Base-by-base conservation (phyloP, 2,888 invertebrate species). In the Thymelicus sylvestris region DNA sequence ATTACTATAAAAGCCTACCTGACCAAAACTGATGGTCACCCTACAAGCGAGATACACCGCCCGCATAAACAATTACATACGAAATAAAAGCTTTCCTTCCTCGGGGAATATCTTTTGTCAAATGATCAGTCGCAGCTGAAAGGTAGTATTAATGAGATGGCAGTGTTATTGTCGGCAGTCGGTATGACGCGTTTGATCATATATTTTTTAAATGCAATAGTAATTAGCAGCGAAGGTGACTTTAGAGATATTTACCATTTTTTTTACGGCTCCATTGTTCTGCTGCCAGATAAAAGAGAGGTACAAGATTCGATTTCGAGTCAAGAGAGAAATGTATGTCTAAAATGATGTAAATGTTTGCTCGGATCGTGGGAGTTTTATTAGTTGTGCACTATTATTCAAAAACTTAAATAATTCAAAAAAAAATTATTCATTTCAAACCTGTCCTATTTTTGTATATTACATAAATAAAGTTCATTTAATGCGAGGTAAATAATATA, bases 1-100 rank as follows among this genome's bases (percentile, higher is more conserved):
- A 15, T 12, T 19, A 7, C 50, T 6, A 5, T 6, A 15, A 75
- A 59, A 62, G 65, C 61, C 52, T 0, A 0, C n/a, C 1, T 62
- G 41, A 38, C 13, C 44, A 24, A 57, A 63, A 8, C 13, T n/a
- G 71, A 74, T 77, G 15, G 83, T 75, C 82, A 82, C 81, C 78
- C 74, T 83, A 83, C 74, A 63, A 72, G 79, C 86, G 87, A 85
- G 85, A 86, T 79, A 85, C 80, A 80, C 84, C 82, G 80, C 82
- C 82, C 84, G 83, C 86, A 86, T 88, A 90, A 91, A 91, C 90
- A 92, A 91, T 90, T 84, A 87, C 85, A 89, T 82, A 81, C 81
- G 84, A 83, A 85, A 86, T 81, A 83, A 86, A 86, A 87, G 85
- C 83, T 78, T 79, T 78, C 74, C 78, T 81, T 89, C 91, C 91